A percentile compares a stretch with the other conserved stretches of the same genome.
Evolutionary conservation across 2,888 invertebrate species (phyloP).

Genomic region (Hypena proboscidalis): DNA sequence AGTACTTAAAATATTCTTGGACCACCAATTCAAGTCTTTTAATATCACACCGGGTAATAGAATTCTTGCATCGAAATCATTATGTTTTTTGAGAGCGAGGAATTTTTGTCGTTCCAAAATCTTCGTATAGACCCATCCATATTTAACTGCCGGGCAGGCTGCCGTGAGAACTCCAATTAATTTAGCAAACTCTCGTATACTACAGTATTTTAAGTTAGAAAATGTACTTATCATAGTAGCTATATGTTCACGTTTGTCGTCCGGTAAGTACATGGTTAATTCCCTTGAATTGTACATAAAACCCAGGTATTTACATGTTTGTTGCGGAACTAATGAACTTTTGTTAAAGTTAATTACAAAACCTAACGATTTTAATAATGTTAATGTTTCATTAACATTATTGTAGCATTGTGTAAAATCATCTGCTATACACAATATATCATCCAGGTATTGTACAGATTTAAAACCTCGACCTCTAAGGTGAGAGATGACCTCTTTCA

Average conservation of each 20-base stretch:
- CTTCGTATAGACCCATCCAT: constrained; percentile 43
- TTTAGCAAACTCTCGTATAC: constrained; percentile 32
- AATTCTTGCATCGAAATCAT: constrained; percentile 2
- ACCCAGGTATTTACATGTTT: constrained; percentile 22
- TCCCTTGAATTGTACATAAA: constrained; percentile 13
- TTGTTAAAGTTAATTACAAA: constrained; percentile 26
- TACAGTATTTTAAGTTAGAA: constrained; percentile 18
- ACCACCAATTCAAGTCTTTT: constrained; percentile 7
- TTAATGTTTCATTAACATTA: constrained; percentile 5
- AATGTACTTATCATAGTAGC: constrained; percentile 8
- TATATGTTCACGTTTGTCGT: neutral
- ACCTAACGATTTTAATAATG: constrained; percentile 12
- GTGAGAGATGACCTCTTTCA: constrained; percentile 4
- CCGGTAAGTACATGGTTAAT: constrained; percentile 8
- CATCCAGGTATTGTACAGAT: constrained; percentile 10
- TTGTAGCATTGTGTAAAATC: neutral
- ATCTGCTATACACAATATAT: constrained; percentile 8
- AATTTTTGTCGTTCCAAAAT: neutral
- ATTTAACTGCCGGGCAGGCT: constrained; percentile 44
- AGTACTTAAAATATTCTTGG: neutral
- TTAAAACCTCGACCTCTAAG: constrained; percentile 1
- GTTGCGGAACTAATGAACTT: constrained; percentile 11
- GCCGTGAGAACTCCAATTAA: constrained; percentile 36
- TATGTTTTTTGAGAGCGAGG: constrained; percentile 1
- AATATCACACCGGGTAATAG: neutral